phyloP scores from a whole-genome alignment of 2,888 invertebrate species.

The Lithosia quadra region DNA sequence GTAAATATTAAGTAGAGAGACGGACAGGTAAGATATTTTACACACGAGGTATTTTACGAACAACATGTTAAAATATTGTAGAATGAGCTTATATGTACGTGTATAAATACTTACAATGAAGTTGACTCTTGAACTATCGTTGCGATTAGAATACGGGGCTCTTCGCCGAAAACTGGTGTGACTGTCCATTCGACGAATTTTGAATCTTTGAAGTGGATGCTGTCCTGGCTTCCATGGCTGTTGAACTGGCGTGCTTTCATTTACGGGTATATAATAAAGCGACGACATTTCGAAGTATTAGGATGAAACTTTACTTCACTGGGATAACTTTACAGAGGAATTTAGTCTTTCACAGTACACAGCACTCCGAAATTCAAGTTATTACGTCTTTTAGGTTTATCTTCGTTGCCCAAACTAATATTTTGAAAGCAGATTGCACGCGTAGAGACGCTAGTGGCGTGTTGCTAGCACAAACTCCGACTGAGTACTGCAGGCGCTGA shows the following conservation, averaged over 20 bases:
- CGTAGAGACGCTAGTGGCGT: too few species aligned
- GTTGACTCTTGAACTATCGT: slow-evolving; percentile 71
- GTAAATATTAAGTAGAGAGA: too few species aligned
- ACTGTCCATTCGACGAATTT: slow-evolving; percentile 57
- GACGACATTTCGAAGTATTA: slow-evolving; percentile 72
- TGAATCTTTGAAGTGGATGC: slow-evolving; percentile 57
- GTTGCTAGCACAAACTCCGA: too few species aligned
- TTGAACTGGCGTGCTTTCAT: slow-evolving; percentile 78
- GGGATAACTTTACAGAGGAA: neutral
- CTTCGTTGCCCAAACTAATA: too few species aligned
- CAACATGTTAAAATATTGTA: neutral
- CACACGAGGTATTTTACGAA: neutral
- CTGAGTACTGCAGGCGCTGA: too few species aligned
- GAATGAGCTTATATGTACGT: neutral
- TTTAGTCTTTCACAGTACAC: neutral
- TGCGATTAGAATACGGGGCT: slow-evolving; percentile 60
- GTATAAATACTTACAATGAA: slow-evolving; percentile 64
- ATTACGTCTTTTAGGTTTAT: too few species aligned
- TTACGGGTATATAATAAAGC: slow-evolving; percentile 79
- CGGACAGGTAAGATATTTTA: neutral
- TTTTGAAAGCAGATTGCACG: too few species aligned
- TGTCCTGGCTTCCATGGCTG: slow-evolving; percentile 65
- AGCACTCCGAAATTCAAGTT: neutral
- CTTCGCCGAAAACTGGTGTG: slow-evolving; percentile 60
- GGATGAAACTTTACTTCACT: neutral